Evolutionary conservation across 2,888 invertebrate genomes (phyloP).

Genomic region (Drosophila macrospina): DNA sequence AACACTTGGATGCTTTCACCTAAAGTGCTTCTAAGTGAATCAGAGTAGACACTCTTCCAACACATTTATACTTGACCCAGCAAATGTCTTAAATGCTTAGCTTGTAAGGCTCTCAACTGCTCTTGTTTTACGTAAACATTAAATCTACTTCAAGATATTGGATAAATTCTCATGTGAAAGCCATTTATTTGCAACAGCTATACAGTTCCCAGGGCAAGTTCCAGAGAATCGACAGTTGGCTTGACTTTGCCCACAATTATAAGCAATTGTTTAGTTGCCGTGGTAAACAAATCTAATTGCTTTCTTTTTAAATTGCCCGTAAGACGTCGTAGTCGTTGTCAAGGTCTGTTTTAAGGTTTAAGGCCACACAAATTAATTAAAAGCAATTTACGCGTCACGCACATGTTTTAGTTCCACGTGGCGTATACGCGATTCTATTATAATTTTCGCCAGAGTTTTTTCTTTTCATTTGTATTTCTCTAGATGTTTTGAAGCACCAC

Average conservation of each 20-base stretch:
- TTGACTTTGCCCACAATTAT: conserved; percentile 19
- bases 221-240: neutral
- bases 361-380: conserved; percentile 75
- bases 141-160: conserved; percentile 8
- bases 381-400: conserved; percentile 68
- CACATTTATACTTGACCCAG: conserved; percentile 44
- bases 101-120: conserved; percentile 3
- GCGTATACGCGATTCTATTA: conserved; percentile 55
- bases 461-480: neutral
- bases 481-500: conserved; percentile 14
- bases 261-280: conserved; percentile 28
- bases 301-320: conserved; percentile 39
- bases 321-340: conserved; percentile 22
- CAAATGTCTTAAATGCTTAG: conserved; percentile 30
- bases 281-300: conserved; percentile 53
- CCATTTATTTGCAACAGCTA: conserved; percentile 4
- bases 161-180: neutral
- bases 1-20: conserved; percentile 60
- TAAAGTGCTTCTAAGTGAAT: conserved; percentile 39
- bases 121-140: conserved; percentile 1
- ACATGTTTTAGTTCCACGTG: conserved; percentile 53
- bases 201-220: neutral
- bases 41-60: conserved; percentile 30
- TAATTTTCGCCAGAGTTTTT: conserved; percentile 13
- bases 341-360: conserved; percentile 49